phyloP scores from a whole-genome alignment of 2,888 invertebrate species.

The Dryococelus australis region DNA sequence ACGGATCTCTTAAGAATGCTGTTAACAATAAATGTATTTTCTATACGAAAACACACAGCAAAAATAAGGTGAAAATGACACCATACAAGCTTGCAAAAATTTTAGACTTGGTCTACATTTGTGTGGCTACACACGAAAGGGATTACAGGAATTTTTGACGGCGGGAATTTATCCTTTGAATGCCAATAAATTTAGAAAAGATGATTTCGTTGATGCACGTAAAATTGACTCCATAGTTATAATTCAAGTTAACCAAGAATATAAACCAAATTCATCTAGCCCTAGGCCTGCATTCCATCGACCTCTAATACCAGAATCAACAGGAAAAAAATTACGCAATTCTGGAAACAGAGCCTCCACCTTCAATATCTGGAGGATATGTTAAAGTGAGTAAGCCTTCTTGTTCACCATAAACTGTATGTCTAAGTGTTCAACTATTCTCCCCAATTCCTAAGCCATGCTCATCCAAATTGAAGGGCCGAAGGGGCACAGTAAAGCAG shows the following conservation, averaged over 20 bases:
- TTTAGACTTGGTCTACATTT: not conserved
- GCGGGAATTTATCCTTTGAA: not conserved
- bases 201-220: not conserved
- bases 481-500: not conserved
- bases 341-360: not conserved
- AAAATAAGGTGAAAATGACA: too few species aligned
- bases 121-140: not conserved
- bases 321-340: not conserved
- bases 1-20: not conserved
- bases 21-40: not conserved
- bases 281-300: not conserved
- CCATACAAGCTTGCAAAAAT: not conserved
- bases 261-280: not conserved
- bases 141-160: not conserved
- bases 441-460: not conserved
- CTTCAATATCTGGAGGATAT: not conserved
- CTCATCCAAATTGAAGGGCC: not conserved
- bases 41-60: not conserved
- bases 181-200: not conserved
- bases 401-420: not conserved
- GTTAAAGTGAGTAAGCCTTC: not conserved
- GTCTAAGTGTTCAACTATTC: not conserved
- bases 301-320: not conserved
- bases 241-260: not conserved
- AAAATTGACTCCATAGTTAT: not conserved